phyloP scores from a whole-genome alignment of 2,113 vertebrate genomes.

The Charina bottae region DNA sequence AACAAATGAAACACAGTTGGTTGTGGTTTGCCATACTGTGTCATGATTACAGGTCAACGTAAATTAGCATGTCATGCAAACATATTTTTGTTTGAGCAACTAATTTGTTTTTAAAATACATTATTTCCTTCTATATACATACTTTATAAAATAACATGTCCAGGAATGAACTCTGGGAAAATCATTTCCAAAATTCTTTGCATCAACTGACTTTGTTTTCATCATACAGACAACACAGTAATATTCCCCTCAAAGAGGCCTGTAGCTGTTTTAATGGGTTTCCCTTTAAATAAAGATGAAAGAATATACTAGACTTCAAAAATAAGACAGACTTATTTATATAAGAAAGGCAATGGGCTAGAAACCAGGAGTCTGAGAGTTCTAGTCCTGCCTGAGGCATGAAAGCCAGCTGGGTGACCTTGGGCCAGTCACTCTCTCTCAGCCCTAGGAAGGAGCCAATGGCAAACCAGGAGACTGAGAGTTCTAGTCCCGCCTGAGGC shows the following conservation, averaged over 20 bases:
- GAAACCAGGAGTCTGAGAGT: too few relatives aligned
- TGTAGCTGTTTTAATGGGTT: not conserved
- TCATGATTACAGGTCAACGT: not conserved
- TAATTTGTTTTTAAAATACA: not conserved
- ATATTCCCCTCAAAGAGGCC: not conserved
- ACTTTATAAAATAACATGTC: not conserved
- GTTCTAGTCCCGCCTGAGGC: too few relatives aligned
- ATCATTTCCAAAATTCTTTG: not conserved
- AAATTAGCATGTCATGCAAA: not conserved
- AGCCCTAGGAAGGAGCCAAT: too few relatives aligned
- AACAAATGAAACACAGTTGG: not conserved
- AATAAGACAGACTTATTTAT: too few relatives aligned
- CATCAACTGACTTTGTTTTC: not conserved
- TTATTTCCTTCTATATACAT: not conserved
- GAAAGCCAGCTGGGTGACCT: too few relatives aligned
- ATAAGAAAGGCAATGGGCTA: too few relatives aligned
- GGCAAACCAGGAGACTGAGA: too few relatives aligned
- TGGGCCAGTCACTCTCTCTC: too few relatives aligned
- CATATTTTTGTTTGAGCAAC: not conserved
- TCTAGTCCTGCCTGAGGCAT: too few relatives aligned
- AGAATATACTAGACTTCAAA: not conserved
- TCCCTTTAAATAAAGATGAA: not conserved
- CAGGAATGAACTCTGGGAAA: not conserved
- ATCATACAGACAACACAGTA: not conserved
- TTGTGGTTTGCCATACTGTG: not conserved